These are phyloP conservation scores for Remorina albescens DNA, from an alignment of 2,797 vertebrate species.

Conservation along the genomic window DNA sequence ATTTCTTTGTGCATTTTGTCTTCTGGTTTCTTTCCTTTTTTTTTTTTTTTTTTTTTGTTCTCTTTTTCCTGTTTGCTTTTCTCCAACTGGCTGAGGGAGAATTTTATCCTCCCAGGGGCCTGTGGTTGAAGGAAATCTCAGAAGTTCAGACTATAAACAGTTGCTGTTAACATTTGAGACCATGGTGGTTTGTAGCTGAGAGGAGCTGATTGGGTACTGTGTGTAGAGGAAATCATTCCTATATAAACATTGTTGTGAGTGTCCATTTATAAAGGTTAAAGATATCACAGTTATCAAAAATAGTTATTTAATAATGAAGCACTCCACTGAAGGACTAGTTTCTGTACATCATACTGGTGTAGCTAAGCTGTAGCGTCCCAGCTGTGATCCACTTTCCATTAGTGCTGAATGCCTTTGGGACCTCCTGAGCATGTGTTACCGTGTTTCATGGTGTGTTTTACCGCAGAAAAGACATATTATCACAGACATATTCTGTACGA, in stretches of 20 bases:
- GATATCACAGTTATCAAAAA: slow-evolving; percentile 30
- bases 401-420: slow-evolving; percentile 20
- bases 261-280: slow-evolving; percentile 23
- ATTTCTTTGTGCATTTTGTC: slow-evolving; percentile 54
- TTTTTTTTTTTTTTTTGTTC: slow-evolving; percentile 40
- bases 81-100: slow-evolving; percentile 50
- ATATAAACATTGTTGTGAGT: slow-evolving; percentile 13
- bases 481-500: not conserved
- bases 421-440: slow-evolving; percentile 33
- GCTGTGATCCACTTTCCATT: slow-evolving; percentile 34
- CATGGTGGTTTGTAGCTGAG: slow-evolving; percentile 33
- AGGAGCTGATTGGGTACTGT: slow-evolving; percentile 22
- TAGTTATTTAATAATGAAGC: slow-evolving; percentile 4
- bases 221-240: slow-evolving; percentile 29
- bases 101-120: slow-evolving; percentile 53
- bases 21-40: slow-evolving; percentile 26
- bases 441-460: slow-evolving; percentile 37
- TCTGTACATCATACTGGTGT: not conserved
- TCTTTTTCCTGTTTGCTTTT: slow-evolving; percentile 34
- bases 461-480: slow-evolving; percentile 18
- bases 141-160: slow-evolving; percentile 60
- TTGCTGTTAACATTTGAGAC: slow-evolving; percentile 57
- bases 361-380: slow-evolving; percentile 15
- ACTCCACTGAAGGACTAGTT: slow-evolving; percentile 7
- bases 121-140: slow-evolving; percentile 53